phyloP scores from a whole-genome alignment of 2,113 vertebrate species.

The Lophotis ruficrista region DNA sequence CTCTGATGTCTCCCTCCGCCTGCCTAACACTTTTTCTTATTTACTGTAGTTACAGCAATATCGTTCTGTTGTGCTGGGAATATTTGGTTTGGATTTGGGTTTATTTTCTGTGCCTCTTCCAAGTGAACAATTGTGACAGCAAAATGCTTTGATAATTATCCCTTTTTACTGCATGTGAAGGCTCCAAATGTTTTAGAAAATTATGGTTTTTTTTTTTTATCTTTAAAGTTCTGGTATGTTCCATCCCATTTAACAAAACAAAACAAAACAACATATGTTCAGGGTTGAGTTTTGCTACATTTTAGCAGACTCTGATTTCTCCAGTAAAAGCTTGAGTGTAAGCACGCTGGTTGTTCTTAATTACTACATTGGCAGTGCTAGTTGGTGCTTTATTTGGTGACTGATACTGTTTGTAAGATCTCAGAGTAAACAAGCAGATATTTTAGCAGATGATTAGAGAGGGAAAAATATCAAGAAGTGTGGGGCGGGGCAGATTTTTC shows the following conservation, averaged over 20 bases:
- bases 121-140: constrained; percentile 30
- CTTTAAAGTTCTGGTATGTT: constrained; percentile 57
- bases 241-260: constrained; percentile 63
- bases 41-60: neutral
- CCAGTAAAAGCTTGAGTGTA: constrained; percentile 7
- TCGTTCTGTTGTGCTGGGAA: neutral
- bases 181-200: constrained; percentile 46
- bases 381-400: neutral
- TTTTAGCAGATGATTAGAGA: neutral
- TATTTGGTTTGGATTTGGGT: neutral
- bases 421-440: neutral
- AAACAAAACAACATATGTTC: constrained; percentile 68
- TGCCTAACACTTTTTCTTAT: neutral
- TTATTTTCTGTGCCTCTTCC: neutral
- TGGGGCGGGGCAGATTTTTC: neutral
- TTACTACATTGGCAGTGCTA: constrained; percentile 33
- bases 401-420: constrained; percentile 1
- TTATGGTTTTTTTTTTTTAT: constrained; percentile 1
- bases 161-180: neutral
- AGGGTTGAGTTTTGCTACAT: constrained; percentile 48
- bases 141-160: constrained; percentile 20
- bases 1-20: neutral
- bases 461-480: neutral
- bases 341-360: constrained; percentile 6
- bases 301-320: constrained; percentile 38